Evolutionary conservation across 1,140 invertebrate genomes (phyloP).

Genomic region (Lepidotrigona ventralis): DNA sequence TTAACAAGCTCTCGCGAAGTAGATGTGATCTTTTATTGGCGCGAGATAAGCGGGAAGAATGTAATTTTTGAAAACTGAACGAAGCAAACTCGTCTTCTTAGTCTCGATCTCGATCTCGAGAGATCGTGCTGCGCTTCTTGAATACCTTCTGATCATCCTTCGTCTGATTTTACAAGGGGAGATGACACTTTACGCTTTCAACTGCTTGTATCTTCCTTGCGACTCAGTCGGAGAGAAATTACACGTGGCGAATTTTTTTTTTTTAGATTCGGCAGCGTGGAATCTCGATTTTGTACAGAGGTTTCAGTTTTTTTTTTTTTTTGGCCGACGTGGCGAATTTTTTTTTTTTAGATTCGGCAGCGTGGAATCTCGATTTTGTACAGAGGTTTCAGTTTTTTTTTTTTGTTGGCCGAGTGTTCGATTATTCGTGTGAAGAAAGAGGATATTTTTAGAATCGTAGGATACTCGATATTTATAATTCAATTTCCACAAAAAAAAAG

Average conservation of each 20-base stretch:
- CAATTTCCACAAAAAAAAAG: too few species aligned
- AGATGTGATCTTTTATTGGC: conserved; percentile 26
- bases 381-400: too few species aligned
- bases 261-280: too few species aligned
- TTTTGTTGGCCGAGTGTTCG: too few species aligned
- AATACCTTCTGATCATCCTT: conserved; percentile 13
- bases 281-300: too few species aligned
- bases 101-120: background rate
- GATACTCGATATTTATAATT: too few species aligned
- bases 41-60: conserved; percentile 42
- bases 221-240: background rate
- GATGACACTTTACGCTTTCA: background rate
- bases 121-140: background rate
- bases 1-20: conserved; percentile 49
- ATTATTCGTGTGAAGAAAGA: too few species aligned
- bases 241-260: background rate
- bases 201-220: background rate
- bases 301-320: too few species aligned
- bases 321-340: too few species aligned
- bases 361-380: too few species aligned
- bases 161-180: background rate
- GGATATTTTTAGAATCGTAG: too few species aligned
- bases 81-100: background rate
- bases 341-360: too few species aligned
- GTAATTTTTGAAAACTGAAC: conserved; percentile 58